A percentile compares a stretch with the other conserved stretches of the same genome.
phyloP scores from a whole-genome alignment of 2,113 vertebrate species.

The Euleptes europaea region DNA sequence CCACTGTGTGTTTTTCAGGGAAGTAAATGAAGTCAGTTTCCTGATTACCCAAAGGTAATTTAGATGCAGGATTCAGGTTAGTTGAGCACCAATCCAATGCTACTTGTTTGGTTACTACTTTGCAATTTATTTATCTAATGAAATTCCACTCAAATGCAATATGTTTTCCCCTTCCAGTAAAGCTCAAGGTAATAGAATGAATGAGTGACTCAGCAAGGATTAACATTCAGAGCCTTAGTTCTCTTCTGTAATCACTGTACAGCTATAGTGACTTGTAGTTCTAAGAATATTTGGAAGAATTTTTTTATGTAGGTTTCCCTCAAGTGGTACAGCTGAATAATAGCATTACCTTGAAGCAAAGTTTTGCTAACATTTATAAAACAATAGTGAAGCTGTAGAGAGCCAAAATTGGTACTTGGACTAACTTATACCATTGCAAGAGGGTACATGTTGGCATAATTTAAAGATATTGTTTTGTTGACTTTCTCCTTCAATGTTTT shows the following conservation, averaged over 20 bases:
- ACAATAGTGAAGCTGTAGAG: background rate
- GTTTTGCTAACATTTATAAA: background rate
- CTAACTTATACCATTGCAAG: background rate
- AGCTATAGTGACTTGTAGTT: background rate
- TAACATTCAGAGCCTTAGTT: background rate
- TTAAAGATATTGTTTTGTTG: background rate
- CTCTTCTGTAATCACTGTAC: background rate
- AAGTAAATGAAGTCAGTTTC: background rate
- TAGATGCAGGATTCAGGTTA: background rate
- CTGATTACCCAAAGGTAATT: background rate
- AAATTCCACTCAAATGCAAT: background rate
- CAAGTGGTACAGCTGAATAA: background rate
- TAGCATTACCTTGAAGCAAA: background rate
- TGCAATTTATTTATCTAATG: conserved; percentile 3
- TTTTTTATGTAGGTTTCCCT: background rate
- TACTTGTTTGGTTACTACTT: background rate
- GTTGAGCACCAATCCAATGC: background rate
- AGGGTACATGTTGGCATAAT: background rate
- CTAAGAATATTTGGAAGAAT: background rate
- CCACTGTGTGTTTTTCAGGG: background rate
- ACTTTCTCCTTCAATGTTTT: background rate
- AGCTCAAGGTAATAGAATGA: conserved; percentile 1
- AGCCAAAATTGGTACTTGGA: background rate
- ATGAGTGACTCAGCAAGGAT: background rate
- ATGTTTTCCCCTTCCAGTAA: background rate